A percentile compares a stretch with the other conserved stretches of the same genome.
Conservation (phyloP, 1,140 invertebrate genomes). For the Bombus affinis region DNA sequence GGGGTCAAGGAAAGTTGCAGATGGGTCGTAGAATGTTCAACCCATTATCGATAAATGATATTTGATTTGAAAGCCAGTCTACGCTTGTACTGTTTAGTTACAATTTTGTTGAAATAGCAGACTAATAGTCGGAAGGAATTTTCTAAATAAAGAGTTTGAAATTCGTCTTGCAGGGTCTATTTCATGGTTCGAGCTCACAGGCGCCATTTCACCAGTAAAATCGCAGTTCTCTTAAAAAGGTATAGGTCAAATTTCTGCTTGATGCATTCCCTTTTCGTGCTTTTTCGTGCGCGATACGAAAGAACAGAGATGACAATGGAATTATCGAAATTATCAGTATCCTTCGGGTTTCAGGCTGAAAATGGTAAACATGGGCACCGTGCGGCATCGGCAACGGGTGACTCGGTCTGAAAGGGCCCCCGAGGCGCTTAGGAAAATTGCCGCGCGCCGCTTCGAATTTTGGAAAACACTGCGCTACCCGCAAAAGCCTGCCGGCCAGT, state of each 20-base stretch:
- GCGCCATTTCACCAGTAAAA: not conserved
- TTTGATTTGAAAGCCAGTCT: too few species aligned
- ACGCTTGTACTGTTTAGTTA: too few species aligned
- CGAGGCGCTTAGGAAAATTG: constrained; percentile 64
- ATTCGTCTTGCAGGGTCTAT: too few species aligned
- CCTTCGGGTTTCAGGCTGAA: constrained; percentile 18
- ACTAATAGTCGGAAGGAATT: not conserved
- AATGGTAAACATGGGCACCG: constrained; percentile 36
- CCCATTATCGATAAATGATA: too few species aligned
- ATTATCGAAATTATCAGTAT: constrained; percentile 64
- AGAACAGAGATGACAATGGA: constrained; percentile 60
- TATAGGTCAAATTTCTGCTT: constrained; percentile 39
- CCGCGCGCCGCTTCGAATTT: constrained; percentile 68
- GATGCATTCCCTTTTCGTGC: constrained; percentile 32
- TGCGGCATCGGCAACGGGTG: constrained; percentile 39
- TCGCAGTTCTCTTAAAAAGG: constrained; percentile 20
- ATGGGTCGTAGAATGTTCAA: not conserved
- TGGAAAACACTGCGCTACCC: constrained; percentile 68
- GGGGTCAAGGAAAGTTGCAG: not conserved
- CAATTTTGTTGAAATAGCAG: too few species aligned
- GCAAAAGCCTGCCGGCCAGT: constrained; percentile 52
- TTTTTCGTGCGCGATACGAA: constrained; percentile 58
- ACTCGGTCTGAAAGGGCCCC: constrained; percentile 50
- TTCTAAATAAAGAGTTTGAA: not conserved
- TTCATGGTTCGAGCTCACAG: not conserved